Base-by-base conservation (phyloP, 2,888 invertebrate genomes). In the Lutraria lutraria region DNA sequence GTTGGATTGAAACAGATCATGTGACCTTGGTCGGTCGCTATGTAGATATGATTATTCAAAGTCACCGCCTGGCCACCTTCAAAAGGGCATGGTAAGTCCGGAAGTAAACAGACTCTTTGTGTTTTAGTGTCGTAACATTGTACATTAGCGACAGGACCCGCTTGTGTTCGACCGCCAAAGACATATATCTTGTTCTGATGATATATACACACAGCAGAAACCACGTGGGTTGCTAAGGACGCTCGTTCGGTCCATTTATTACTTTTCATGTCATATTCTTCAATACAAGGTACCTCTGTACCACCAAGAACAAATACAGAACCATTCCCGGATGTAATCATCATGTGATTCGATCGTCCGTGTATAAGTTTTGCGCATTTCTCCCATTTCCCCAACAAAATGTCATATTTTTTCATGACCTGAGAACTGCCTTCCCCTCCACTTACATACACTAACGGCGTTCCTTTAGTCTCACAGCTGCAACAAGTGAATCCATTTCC, bases 21-120 rank as follows among this genome's bases (percentile, higher is more conserved):
- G 82, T 92, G 92, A 88, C 92, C 91, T 86, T 92, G 91, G 53
- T 88, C 86, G 15, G 92, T 88, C 31, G 92, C 91, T 68, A 92
- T 91, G 76, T 86, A 92, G 21, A 92, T 90, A 10, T 54, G 60
- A 43, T 91, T 81, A 29, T 85, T 82, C 25, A 90, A 83, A 25
- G 88, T 88, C 56, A 91, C 92, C 10, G 86, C 89, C 19, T 86
- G 88, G 25, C 92, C 91, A 0, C 88, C 84, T 29, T 85, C 88
- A 60, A 90, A 89, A 15, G 91, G 81, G 60, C 86, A 88, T 10
- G 91, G 92, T 63, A 92, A 83, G 82, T 92, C 88, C 1, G 34
- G 53, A 4, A 92, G 85, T 15, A 68, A 76, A 19, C 21, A n/a
- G 6, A 90, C 76, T 43, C n/a, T 76, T 29, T 86, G 87, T n/a